Conservation (phyloP, 2,888 invertebrate species). For the Carterocephalus palaemon region DNA sequence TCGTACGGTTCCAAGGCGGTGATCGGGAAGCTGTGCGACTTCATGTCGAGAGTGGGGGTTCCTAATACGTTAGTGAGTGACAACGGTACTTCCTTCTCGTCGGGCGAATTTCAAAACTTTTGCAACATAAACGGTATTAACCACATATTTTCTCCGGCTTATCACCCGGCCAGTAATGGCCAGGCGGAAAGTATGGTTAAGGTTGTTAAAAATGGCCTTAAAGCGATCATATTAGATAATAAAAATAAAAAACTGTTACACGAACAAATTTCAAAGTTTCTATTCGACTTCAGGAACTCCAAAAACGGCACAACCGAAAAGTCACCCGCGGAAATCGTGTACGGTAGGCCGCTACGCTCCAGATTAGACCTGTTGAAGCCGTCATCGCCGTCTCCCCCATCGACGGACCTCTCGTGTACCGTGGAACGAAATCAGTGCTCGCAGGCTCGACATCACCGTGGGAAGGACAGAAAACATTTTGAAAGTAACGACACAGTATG, state of each 20-base stretch:
- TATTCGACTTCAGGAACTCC: slow-evolving; percentile 29
- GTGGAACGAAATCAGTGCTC: slow-evolving; percentile 21
- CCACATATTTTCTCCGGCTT: slow-evolving; percentile 21
- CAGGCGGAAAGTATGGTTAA: slow-evolving; percentile 32
- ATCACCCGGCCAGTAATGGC: slow-evolving; percentile 25
- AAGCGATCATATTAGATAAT: slow-evolving; percentile 17
- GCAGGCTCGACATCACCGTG: slow-evolving; percentile 6
- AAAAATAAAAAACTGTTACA: slow-evolving; percentile 9
- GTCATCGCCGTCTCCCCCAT: slow-evolving; percentile 1
- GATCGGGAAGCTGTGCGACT: slow-evolving; percentile 21
- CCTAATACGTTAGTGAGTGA: slow-evolving; percentile 20
- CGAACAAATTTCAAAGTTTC: slow-evolving; percentile 22
- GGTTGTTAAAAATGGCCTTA: slow-evolving; percentile 31
- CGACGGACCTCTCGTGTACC: slow-evolving; percentile 12
- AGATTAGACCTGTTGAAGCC: slow-evolving; percentile 17
- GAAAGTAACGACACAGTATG: slow-evolving; percentile 3
- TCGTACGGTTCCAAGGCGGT: slow-evolving; percentile 8
- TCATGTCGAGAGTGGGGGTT: slow-evolving; percentile 26
- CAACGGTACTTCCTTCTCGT: slow-evolving; percentile 27
- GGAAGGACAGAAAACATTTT: slow-evolving; percentile 2
- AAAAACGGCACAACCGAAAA: slow-evolving; percentile 23
- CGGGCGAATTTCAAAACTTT: slow-evolving; percentile 23
- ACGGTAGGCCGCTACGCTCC: slow-evolving; percentile 16
- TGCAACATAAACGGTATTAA: slow-evolving; percentile 24
- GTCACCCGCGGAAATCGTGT: slow-evolving; percentile 18